Evolutionary conservation across 2,888 invertebrate species (phyloP), one percentile per base, ranked within the genome.

Genomic region (Drosophila maculinotata): DNA sequence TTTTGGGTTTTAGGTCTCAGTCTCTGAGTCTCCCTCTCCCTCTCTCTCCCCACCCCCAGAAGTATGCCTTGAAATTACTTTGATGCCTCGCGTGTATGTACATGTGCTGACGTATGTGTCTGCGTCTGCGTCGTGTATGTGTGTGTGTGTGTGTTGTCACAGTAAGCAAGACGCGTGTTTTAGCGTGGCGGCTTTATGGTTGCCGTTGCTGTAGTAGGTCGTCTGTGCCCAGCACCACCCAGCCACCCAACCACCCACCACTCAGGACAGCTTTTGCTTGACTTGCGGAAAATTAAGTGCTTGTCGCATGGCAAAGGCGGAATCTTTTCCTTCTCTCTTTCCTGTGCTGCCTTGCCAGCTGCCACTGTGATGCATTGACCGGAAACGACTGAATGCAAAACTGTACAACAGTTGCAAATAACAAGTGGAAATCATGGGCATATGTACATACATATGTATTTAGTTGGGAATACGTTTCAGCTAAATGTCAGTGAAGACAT

Each of bases 341-440:
- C 38, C 35, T 36, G 9, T n/a, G 31, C 38, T 14, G 35, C 25
- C 39, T 15, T 28, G 25, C 28, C n/a, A n/a, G n/a, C n/a, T 73
- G 77, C 47, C 66, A 75, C 69, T 72, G 76, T 79, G 74, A 86
- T 78, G 78, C 78, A 78, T 74, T 83, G 84, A 83, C 82, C 81
- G 87, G 80, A 83, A 78, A 63, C 28, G 58, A 51, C 62, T 39
- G 38, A 74, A 69, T 67, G 67, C 58, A 64, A 66, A 68, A 60
- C 41, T 47, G 44, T 49, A 30, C 15, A 35, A 45, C 15, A 33
- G 14, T 47, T 42, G 5, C n/a, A 30, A 20, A 28, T 35, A n/a
- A 33, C 7, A 57, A 15, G 41, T 8, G 1, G 26, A 42, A 25
- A 30, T 12, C 9, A 30, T 38, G n/a, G n/a, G 6, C n/a, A 36